Evolutionary conservation across 2,888 invertebrate genomes (phyloP).

Genomic region (Protonemura montana): DNA sequence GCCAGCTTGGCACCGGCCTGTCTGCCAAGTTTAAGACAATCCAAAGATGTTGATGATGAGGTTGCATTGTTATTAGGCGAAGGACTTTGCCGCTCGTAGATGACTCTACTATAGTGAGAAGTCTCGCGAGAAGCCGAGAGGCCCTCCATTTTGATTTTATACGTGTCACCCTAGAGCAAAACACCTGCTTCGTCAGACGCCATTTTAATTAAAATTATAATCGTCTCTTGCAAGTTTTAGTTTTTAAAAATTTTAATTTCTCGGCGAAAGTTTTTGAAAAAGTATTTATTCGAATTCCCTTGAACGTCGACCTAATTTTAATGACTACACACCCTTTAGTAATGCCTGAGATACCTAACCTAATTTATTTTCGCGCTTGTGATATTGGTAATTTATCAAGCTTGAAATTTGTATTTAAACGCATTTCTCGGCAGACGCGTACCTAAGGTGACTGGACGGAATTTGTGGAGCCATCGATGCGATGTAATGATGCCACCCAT

Average conservation of each 20-base stretch:
- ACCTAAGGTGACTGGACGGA: not conserved
- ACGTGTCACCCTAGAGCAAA: conserved; percentile 5
- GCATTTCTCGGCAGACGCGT: conserved; percentile 9
- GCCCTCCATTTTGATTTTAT: not conserved
- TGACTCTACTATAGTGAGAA: no score
- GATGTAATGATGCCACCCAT: conserved; percentile 27
- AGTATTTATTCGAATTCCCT: not conserved
- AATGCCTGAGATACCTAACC: not conserved
- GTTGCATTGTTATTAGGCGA: not conserved
- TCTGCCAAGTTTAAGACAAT: not conserved
- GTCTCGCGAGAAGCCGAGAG: not conserved
- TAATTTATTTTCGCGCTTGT: conserved; percentile 21
- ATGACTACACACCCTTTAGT: not conserved
- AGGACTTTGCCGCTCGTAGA: not conserved
- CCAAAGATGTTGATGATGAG: not conserved
- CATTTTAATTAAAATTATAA: not conserved
- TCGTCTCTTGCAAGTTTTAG: not conserved
- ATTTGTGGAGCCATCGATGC: not conserved
- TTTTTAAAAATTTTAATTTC: no score
- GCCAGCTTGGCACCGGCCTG: not conserved
- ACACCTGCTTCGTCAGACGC: not conserved
- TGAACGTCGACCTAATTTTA: not conserved
- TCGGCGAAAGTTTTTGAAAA: not conserved
- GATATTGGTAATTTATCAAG: conserved; percentile 5
- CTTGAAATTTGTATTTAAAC: conserved; percentile 36